A percentile compares a stretch with the other conserved stretches of the same genome.
These are phyloP conservation scores for Oscheius sp. DNA, from an alignment of 2,888 invertebrate species.

Conservation along the genomic window DNA sequence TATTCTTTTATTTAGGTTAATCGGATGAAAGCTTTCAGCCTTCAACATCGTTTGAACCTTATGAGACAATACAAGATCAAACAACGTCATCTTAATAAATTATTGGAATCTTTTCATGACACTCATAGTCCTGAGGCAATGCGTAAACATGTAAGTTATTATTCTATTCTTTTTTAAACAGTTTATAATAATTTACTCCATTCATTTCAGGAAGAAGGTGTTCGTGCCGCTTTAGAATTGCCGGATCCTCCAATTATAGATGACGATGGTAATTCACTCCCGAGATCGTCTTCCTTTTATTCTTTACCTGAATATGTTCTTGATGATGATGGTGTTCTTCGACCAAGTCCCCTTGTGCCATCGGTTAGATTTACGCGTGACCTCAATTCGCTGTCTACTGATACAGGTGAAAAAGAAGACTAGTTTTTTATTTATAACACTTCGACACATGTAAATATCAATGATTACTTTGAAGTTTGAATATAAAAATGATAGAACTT, in stretches of 20 bases:
- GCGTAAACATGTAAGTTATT: conserved; percentile 46
- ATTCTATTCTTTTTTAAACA: neutral
- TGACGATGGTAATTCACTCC: conserved; percentile 23
- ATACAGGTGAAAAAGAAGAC: too few relatives aligned
- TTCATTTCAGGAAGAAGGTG: conserved; percentile 56
- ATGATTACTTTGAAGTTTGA: too few relatives aligned
- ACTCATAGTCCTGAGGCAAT: conserved; percentile 56
- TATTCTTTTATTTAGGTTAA: conserved; percentile 50
- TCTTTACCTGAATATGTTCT: conserved; percentile 68
- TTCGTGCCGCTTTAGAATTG: conserved; percentile 62
- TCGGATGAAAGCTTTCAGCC: conserved; percentile 67
- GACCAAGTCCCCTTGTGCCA: conserved; percentile 28
- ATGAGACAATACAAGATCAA: conserved; percentile 69
- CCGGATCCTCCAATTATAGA: conserved; percentile 43
- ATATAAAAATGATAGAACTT: too few relatives aligned
- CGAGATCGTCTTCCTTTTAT: conserved; percentile 60
- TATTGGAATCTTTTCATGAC: conserved; percentile 63
- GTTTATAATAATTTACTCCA: neutral
- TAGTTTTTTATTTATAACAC: too few relatives aligned
- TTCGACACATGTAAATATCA: too few relatives aligned
- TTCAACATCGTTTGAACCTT: conserved; percentile 69
- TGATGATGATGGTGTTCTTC: conserved; percentile 58
- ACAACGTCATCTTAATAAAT: conserved; percentile 65
- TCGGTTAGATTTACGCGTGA: conserved; percentile 7
- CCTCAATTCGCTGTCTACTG: conserved; percentile 14